Evolutionary conservation across 23 tunicate species (phyloP).

Genomic region (Botrylloides violaceus): DNA sequence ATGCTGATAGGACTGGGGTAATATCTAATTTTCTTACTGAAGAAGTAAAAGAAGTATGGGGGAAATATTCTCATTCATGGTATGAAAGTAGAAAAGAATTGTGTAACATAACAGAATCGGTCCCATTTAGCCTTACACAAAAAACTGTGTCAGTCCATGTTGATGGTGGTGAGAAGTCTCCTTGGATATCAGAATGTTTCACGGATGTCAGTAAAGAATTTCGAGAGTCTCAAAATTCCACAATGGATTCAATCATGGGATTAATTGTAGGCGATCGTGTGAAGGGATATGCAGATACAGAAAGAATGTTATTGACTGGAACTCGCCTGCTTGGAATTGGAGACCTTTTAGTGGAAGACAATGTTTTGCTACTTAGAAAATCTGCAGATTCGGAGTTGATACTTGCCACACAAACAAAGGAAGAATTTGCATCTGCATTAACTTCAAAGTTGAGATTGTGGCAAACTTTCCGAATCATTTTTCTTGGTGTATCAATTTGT

Average conservation of each 20-base stretch:
- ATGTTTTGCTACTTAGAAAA: slow-evolving; percentile 31
- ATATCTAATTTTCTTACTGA: slow-evolving; percentile 42
- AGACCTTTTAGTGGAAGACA: slow-evolving; percentile 49
- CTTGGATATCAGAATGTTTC: slow-evolving; percentile 51
- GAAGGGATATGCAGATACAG: slow-evolving; percentile 76
- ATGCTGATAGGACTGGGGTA: slow-evolving; percentile 47
- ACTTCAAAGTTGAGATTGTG: slow-evolving; percentile 29
- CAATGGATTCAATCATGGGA: slow-evolving; percentile 48
- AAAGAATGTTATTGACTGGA: slow-evolving; percentile 67
- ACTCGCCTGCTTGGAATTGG: slow-evolving; percentile 74
- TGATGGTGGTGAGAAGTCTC: slow-evolving; percentile 43
- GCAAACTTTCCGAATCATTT: slow-evolving; percentile 37
- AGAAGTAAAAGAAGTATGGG: slow-evolving; percentile 68
- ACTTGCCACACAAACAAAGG: slow-evolving; percentile 32
- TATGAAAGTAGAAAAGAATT: slow-evolving; percentile 36
- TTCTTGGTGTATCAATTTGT: slow-evolving; percentile 38
- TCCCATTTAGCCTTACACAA: slow-evolving; percentile 34
- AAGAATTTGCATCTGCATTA: slow-evolving; percentile 35
- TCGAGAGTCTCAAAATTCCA: slow-evolving; percentile 19
- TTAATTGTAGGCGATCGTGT: slow-evolving; percentile 60
- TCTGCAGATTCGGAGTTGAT: slow-evolving; percentile 37
- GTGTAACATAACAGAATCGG: slow-evolving; percentile 25
- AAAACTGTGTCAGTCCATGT: slow-evolving; percentile 23
- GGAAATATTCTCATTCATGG: slow-evolving; percentile 47
- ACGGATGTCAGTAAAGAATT: slow-evolving; percentile 45